Conservation (phyloP, 2,113 vertebrate genomes). For the Gadus macrocephalus region DNA sequence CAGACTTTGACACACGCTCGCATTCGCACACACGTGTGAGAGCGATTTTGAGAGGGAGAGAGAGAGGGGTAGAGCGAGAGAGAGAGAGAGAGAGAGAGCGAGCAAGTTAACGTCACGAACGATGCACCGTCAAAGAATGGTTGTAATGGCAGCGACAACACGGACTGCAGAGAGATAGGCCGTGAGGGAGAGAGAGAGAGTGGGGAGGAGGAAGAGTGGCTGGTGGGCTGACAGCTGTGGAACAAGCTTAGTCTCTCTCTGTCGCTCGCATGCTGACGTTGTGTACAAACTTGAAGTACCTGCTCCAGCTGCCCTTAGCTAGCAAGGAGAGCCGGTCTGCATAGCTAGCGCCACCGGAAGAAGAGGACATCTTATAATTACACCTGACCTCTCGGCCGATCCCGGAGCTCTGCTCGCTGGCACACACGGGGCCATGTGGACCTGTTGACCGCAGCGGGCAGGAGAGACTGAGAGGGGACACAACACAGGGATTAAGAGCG, state of each 20-base stretch:
- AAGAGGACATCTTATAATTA: too few relatives aligned
- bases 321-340: background rate
- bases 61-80: background rate
- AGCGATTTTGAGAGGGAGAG: slow-evolving; percentile 38
- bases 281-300: background rate
- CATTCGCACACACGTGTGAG: slow-evolving; percentile 55
- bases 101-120: background rate
- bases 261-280: background rate
- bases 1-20: slow-evolving; percentile 49
- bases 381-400: too few relatives aligned
- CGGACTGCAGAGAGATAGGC: slow-evolving; percentile 8
- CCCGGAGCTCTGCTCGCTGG: background rate
- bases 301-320: background rate
- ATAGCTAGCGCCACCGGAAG: background rate
- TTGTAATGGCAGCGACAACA: slow-evolving; percentile 50
- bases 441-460: slow-evolving; percentile 1
- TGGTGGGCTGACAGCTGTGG: background rate
- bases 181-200: background rate
- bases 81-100: slow-evolving; percentile 5
- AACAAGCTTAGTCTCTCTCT: background rate
- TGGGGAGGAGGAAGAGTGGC: slow-evolving; percentile 3
- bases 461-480: background rate
- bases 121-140: slow-evolving; percentile 7
- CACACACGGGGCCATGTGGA: background rate
- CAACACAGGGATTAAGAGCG: background rate